Evolutionary conservation across 2,113 vertebrate species (phyloP).

Genomic region (Spilogale gracilis): DNA sequence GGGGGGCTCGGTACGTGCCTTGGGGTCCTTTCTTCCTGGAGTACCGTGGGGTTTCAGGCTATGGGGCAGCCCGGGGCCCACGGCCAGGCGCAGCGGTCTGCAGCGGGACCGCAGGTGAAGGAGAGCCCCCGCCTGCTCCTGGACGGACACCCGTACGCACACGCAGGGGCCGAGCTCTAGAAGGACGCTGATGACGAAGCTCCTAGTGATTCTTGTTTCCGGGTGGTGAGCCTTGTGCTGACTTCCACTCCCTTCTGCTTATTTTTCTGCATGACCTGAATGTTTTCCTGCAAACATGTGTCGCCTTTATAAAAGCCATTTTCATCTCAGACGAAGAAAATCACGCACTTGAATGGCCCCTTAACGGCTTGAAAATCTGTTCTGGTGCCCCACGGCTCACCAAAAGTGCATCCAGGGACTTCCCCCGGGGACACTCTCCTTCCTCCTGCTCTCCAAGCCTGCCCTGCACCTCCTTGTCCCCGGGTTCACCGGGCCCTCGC

Average conservation of each 20-base stretch:
- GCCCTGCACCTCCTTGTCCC: neutral
- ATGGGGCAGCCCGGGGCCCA: accelerated
- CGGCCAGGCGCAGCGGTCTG: accelerated
- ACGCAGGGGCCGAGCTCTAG: accelerated
- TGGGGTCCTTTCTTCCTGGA: neutral
- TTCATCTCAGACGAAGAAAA: neutral
- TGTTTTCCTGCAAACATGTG: neutral
- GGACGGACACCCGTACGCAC: accelerated
- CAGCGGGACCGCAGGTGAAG: accelerated
- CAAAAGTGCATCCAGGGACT: accelerated
- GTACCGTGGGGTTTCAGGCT: accelerated
- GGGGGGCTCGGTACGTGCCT: accelerated
- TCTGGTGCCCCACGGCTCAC: accelerated
- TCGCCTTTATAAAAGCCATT: neutral
- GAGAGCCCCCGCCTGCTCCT: accelerated
- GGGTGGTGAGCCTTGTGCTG: accelerated
- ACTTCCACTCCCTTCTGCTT: neutral
- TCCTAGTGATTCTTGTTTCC: accelerated
- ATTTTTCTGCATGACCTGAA: neutral
- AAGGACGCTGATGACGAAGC: accelerated
- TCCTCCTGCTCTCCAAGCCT: accelerated
- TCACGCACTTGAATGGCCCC: accelerated
- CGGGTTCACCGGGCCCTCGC: accelerated
- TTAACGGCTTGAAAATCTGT: accelerated
- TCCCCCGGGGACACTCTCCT: accelerated